Evolutionary conservation across 2,113 vertebrate genomes (phyloP).

Genomic region (Neotragus moschatus): DNA sequence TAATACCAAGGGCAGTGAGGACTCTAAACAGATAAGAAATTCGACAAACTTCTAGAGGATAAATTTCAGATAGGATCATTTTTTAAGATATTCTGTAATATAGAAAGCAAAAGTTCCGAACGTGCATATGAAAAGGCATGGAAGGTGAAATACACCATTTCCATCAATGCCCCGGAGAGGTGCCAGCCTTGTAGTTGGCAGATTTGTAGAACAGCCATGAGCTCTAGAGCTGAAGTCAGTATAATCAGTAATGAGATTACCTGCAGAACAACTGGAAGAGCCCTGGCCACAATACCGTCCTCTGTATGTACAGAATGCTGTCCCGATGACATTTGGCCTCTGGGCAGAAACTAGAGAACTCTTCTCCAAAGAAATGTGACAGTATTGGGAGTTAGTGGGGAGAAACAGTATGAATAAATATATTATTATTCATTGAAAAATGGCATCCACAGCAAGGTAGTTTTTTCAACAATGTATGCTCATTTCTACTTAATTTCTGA

Average conservation of each 20-base stretch:
- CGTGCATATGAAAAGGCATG: neutral
- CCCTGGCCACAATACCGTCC: neutral
- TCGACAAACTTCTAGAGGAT: neutral
- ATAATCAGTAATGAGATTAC: neutral
- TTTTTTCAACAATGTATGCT: neutral
- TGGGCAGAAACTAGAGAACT: neutral
- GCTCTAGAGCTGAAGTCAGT: neutral
- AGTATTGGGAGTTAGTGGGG: neutral
- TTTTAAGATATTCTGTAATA: neutral
- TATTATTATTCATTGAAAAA: neutral
- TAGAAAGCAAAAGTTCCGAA: neutral
- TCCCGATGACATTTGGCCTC: neutral
- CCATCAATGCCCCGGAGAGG: neutral
- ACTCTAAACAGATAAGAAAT: neutral
- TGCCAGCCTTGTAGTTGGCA: neutral
- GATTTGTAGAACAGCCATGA: neutral
- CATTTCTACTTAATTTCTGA: neutral
- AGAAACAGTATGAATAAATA: neutral
- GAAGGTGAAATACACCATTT: neutral
- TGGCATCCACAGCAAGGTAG: neutral
- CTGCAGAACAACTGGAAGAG: neutral
- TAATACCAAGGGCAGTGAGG: neutral
- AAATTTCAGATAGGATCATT: neutral
- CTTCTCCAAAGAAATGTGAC: neutral
- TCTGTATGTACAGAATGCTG: neutral